Percentiles rank a stretch among this genome's conserved stretches.
Evolutionary conservation across 2,113 vertebrate genomes (phyloP).

Genomic region (Macheiramphus alcinus): DNA sequence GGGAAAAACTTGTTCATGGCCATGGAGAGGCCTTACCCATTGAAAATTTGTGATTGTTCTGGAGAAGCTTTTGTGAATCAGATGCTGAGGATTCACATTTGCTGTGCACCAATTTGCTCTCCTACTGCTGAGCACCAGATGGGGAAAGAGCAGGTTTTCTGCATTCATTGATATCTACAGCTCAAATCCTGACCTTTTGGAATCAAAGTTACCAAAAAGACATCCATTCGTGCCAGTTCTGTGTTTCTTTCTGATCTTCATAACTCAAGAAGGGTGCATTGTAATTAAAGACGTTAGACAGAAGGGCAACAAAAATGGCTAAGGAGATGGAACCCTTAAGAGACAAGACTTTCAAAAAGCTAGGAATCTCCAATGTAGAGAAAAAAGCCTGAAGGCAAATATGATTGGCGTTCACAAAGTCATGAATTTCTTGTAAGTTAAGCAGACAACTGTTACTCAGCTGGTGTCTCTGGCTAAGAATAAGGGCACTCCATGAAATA

Average conservation of each 20-base stretch:
- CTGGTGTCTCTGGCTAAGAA: background rate
- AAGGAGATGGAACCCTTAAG: background rate
- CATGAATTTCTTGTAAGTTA: background rate
- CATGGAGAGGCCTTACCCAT: background rate
- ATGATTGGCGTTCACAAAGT: background rate
- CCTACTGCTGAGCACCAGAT: background rate
- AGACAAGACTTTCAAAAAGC: background rate
- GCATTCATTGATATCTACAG: background rate
- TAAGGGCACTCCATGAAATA: background rate
- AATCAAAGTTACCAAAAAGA: background rate
- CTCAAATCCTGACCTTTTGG: background rate
- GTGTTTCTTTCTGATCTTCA: background rate
- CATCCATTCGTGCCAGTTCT: rapidly evolving
- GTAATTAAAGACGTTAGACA: background rate
- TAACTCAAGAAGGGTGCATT: background rate
- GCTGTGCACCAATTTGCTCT: background rate
- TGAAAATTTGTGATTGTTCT: background rate
- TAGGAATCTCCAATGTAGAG: background rate
- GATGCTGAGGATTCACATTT: background rate
- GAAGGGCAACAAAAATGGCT: background rate
- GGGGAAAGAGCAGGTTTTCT: background rate
- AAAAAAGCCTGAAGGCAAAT: background rate
- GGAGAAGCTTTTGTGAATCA: background rate
- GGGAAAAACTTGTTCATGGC: background rate
- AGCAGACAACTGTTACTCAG: background rate